A percentile compares a stretch with the other conserved stretches of the same genome.
These are phyloP conservation scores for Callimorpha dominula DNA, from an alignment of 2,888 invertebrate genomes.

Conservation along the genomic window DNA sequence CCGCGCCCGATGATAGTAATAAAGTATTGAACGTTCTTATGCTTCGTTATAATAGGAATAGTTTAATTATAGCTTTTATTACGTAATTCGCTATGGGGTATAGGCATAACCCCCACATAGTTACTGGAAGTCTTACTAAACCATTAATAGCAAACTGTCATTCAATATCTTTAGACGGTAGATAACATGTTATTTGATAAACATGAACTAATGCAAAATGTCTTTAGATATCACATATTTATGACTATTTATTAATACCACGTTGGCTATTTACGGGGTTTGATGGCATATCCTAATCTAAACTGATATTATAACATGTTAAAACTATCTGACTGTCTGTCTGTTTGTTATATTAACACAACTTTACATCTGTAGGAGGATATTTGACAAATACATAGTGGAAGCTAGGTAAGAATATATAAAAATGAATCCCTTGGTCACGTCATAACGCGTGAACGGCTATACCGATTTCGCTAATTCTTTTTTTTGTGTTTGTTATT, in stretches of 20 bases:
- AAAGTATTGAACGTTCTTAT: not conserved
- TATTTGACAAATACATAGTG: not conserved
- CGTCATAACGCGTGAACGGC: too few relatives aligned
- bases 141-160: not conserved
- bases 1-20: constrained; percentile 1
- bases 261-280: not conserved
- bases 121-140: not conserved
- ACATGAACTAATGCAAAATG: not conserved
- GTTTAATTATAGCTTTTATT: constrained; percentile 1
- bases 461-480: too few relatives aligned
- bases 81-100: not conserved
- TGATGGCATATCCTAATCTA: not conserved
- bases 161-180: not conserved
- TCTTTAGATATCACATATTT: not conserved
- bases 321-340: not conserved
- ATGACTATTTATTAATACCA: too few relatives aligned
- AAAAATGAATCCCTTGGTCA: too few relatives aligned
- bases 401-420: not conserved
- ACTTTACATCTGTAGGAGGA: not conserved
- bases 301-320: not conserved
- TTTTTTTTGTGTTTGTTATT: too few relatives aligned
- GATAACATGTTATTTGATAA: not conserved
- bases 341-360: not conserved
- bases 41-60: not conserved
- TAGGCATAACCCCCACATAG: not conserved